Percentiles rank a stretch among this genome's conserved stretches.
Conservation (phyloP, 30 jellyfish, hydroid and myxozoan species). For the Aurelia sp. region DNA sequence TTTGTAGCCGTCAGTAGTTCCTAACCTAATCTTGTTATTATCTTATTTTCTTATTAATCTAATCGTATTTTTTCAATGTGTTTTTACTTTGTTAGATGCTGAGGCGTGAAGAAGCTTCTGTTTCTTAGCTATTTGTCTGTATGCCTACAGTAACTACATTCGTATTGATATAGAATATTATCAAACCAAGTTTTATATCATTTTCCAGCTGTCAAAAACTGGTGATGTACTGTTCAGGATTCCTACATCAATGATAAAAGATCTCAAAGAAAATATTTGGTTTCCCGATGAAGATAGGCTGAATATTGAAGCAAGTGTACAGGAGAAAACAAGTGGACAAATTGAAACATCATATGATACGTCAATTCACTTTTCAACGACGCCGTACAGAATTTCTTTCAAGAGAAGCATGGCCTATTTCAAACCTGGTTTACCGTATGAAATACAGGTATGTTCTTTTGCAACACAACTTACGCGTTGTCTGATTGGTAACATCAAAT, state of each 20-base stretch:
- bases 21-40: too few relatives aligned
- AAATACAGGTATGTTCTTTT: slow-evolving; percentile 26
- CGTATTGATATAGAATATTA: too few relatives aligned
- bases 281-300: slow-evolving; percentile 68
- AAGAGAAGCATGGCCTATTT: slow-evolving; percentile 24
- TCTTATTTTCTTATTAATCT: too few relatives aligned
- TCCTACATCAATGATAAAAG: neutral
- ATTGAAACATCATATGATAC: slow-evolving; percentile 56
- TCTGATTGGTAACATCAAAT: too few relatives aligned
- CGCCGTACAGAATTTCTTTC: slow-evolving; percentile 59
- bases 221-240: slow-evolving; percentile 32
- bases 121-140: too few relatives aligned
- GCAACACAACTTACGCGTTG: too few relatives aligned
- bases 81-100: too few relatives aligned
- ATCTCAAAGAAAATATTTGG: slow-evolving; percentile 21
- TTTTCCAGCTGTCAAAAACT: neutral
- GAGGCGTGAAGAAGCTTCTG: too few relatives aligned
- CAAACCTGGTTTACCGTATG: slow-evolving; percentile 70
- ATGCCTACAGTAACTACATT: too few relatives aligned
- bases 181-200: too few relatives aligned
- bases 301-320: slow-evolving; percentile 47
- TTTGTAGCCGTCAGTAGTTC: too few relatives aligned
- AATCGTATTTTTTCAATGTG: too few relatives aligned
- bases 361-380: slow-evolving; percentile 44
- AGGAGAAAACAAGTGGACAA: slow-evolving; percentile 53